Evolutionary conservation across 2,888 invertebrate species (phyloP).

Genomic region (Coleophora deauratella): DNA sequence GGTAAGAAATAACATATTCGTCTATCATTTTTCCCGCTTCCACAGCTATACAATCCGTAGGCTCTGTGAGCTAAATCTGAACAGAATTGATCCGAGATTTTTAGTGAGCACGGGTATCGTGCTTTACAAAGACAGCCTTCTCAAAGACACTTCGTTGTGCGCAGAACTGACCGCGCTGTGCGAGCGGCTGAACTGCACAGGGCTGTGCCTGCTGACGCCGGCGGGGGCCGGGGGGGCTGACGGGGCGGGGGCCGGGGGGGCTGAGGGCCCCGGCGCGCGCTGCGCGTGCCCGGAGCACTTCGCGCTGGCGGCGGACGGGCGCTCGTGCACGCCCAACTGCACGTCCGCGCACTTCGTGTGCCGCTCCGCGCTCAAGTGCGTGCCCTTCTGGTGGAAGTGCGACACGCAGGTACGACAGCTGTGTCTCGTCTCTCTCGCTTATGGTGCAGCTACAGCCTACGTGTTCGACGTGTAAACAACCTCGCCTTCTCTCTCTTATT

Average conservation of each 20-base stretch:
- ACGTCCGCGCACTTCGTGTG: constrained; percentile 89
- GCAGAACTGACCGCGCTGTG: constrained; percentile 67
- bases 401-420: constrained; percentile 39
- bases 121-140: too few relatives aligned
- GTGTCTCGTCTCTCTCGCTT: too few relatives aligned
- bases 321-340: constrained; percentile 82
- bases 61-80: too few relatives aligned
- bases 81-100: too few relatives aligned
- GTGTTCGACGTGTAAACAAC: too few relatives aligned
- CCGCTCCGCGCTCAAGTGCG: constrained; percentile 85
- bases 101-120: too few relatives aligned
- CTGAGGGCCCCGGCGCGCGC: constrained; percentile 51
- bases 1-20: too few relatives aligned
- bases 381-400: constrained; percentile 83
- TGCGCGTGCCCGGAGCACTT: constrained; percentile 90
- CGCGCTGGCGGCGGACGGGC: constrained; percentile 76
- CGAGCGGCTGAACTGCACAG: constrained; percentile 80
- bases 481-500: too few relatives aligned
- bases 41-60: too few relatives aligned
- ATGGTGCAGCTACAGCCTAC: too few relatives aligned
- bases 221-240: constrained; percentile 25
- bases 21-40: too few relatives aligned
- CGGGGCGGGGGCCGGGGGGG: constrained; percentile 9
- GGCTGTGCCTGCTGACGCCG: constrained; percentile 86
- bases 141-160: too few relatives aligned